A percentile compares a stretch with the other conserved stretches of the same genome.
phyloP scores from a whole-genome alignment of 2,113 vertebrate genomes.

The Laticauda colubrina region DNA sequence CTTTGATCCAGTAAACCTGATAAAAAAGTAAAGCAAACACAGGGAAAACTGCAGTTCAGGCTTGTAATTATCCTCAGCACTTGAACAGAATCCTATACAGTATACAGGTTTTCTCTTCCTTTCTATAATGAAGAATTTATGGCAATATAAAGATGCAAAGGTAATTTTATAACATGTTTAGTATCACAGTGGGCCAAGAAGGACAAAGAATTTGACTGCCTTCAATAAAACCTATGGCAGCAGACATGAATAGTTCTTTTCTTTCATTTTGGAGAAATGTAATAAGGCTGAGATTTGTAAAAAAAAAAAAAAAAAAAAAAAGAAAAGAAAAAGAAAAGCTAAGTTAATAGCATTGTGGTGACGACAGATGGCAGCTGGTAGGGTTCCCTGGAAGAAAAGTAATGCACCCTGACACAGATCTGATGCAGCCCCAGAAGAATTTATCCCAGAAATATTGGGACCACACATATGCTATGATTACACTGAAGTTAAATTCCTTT shows the following conservation, averaged over 20 bases:
- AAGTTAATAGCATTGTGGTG: neutral
- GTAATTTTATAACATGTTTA: neutral
- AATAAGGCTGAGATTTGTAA: conserved; percentile 25
- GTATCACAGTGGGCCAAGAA: conserved; percentile 26
- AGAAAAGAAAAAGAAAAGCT: conserved; percentile 7
- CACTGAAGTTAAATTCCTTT: conserved; percentile 54
- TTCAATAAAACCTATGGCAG: conserved; percentile 28
- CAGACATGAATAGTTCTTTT: conserved; percentile 31
- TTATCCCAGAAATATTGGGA: conserved; percentile 48
- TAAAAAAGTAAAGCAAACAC: neutral
- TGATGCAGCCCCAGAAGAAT: conserved; percentile 46
- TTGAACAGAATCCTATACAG: neutral
- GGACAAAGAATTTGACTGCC: conserved; percentile 34
- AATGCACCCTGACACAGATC: conserved; percentile 41
- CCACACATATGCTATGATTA: conserved; percentile 49
- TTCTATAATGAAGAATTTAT: neutral
- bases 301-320: conserved; percentile 10
- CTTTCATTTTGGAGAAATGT: conserved; percentile 23
- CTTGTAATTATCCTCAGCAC: neutral
- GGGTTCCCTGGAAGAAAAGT: conserved; percentile 38
- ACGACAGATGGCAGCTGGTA: conserved; percentile 55
- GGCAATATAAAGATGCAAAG: neutral
- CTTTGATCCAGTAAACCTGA: neutral
- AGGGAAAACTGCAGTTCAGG: neutral
- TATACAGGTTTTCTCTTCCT: too few species aligned